Evolutionary conservation across 1,140 invertebrate species (phyloP), one percentile per base, ranked within the genome.

Genomic region (Lasioglossum baleicum): DNA sequence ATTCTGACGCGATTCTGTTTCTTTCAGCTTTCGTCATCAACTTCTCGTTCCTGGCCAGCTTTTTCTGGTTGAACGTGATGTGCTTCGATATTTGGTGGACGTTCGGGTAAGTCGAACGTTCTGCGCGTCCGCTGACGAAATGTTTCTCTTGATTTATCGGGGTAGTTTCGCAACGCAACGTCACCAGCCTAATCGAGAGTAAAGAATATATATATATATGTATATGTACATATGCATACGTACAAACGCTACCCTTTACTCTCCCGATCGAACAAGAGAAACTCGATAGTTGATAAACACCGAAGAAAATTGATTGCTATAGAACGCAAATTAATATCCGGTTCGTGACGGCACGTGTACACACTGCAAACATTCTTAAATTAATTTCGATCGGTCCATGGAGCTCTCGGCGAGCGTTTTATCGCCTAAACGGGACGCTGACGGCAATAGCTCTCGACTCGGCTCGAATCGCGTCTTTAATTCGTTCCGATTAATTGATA

Each of bases 21-120:
- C 4, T 94, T 95, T 87, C 95, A 95, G 97, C 96, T 11, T 95
- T 96, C 86, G 93, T 95, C 63, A 95, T 97, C 67, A 97, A 98
- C 90, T 98, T 97, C 90, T 97, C 96, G 81, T 96, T 97, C 90
- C 93, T 98, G 87, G 94, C 96, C 6, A 96, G 96, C 72, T 98
- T 98, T 93, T 96, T 96, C 80, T 99, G 98, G 98, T 95, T 98
- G 89, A 97, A 96, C 91, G 95, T 97, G 60, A 98, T 98, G 95
- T 97, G 97, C 86, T 96, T 97, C 89, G 97, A 98, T 90, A 97
- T 97, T 88, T 98, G 96, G 95, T 96, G 96, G 93, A 97, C 97
- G 70, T 97, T 97, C 92, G 96, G 96, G 96, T 97, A 93, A 95
- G 94, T 53, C 76, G 75, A 83, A 80, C 83, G 83, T 85, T 78